phyloP scores from a whole-genome alignment of 2,888 invertebrate genomes.

The Dicyrtoma fusca region DNA sequence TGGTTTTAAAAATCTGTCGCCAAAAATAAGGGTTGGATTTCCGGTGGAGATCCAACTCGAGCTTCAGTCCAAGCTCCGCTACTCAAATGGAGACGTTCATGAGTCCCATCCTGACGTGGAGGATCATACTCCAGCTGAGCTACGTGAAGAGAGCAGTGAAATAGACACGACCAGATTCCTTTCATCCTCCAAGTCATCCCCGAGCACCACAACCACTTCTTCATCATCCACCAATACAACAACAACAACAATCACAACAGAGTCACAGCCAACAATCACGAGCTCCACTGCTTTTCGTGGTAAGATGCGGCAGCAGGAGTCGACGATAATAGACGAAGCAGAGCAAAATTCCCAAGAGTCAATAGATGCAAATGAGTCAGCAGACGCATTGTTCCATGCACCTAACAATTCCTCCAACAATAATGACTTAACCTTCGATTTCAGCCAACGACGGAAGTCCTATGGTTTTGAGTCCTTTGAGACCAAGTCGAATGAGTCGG shows the following conservation, averaged over 20 bases:
- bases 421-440: slow-evolving; percentile 61
- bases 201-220: not conserved
- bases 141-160: slow-evolving; percentile 15
- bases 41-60: slow-evolving; percentile 56
- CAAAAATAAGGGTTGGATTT: slow-evolving; percentile 56
- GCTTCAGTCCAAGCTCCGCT: slow-evolving; percentile 51
- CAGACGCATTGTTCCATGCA: slow-evolving; percentile 27
- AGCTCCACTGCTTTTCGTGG: slow-evolving; percentile 12
- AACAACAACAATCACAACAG: not conserved
- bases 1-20: slow-evolving; percentile 54
- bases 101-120: slow-evolving; percentile 1
- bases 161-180: slow-evolving; percentile 5
- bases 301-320: slow-evolving; percentile 17
- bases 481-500: not conserved
- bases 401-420: not conserved
- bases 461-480: slow-evolving; percentile 69
- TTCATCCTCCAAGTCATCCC: not conserved
- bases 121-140: not conserved
- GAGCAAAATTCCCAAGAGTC: slow-evolving; percentile 22
- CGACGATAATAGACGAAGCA: slow-evolving; percentile 9
- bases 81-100: slow-evolving; percentile 37
- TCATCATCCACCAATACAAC: not conserved
- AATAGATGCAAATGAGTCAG: slow-evolving; percentile 36
- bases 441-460: slow-evolving; percentile 74
- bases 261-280: not conserved